phyloP scores from a whole-genome alignment of 1,140 invertebrate species.

The Drosophila parvula region DNA sequence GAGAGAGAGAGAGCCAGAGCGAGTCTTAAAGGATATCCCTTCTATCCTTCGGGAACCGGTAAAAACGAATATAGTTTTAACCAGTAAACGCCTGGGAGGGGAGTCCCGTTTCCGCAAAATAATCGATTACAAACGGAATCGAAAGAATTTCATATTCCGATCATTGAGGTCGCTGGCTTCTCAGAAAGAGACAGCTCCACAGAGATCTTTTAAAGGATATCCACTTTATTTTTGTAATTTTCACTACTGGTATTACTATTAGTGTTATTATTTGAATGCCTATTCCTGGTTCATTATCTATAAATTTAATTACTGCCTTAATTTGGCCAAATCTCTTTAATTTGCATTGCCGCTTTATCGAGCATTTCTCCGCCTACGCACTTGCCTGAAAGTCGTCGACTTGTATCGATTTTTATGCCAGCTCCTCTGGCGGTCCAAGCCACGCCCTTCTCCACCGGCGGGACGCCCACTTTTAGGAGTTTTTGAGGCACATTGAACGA shows the following conservation, averaged over 20 bases:
- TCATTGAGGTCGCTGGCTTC: no score
- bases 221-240: no score
- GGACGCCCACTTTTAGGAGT: slow-evolving; percentile 22
- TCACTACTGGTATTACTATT: no score
- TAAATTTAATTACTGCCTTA: neutral
- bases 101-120: no score
- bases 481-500: slow-evolving; percentile 37
- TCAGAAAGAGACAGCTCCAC: no score
- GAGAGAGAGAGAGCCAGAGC: no score
- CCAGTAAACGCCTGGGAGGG: no score
- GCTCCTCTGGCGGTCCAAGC: slow-evolving; percentile 1
- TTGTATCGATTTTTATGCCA: slow-evolving; percentile 36
- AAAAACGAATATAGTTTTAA: neutral
- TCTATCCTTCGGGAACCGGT: neutral
- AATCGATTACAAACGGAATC: neutral
- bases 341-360: neutral
- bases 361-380: slow-evolving; percentile 3
- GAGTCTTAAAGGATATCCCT: neutral
- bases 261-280: no score
- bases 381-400: slow-evolving; percentile 40
- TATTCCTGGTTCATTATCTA: no score
- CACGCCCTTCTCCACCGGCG: neutral
- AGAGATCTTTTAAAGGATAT: no score
- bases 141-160: no score
- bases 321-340: neutral